phyloP scores from a whole-genome alignment of 2,113 vertebrate species.

The Pseudopipra pipra region DNA sequence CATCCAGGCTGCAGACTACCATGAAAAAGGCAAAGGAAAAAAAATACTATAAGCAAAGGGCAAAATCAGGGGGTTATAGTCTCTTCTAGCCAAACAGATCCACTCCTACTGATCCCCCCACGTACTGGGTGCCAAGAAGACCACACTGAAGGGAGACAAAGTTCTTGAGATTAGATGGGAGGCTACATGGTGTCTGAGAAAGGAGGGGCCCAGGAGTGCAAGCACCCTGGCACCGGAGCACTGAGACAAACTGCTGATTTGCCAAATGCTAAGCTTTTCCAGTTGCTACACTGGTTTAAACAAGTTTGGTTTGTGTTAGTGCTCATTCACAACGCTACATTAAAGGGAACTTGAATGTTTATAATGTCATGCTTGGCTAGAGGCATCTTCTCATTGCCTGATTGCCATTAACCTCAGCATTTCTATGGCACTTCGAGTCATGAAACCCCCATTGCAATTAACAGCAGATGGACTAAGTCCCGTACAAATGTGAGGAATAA shows the following conservation, averaged over 20 bases:
- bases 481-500: not conserved
- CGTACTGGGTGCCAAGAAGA: not conserved
- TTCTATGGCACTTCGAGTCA: not conserved
- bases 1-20: not conserved
- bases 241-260: not conserved
- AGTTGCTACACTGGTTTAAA: slow-evolving; percentile 14
- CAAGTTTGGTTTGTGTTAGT: not conserved
- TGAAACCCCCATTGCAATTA: not conserved
- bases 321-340: not conserved
- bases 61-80: not conserved
- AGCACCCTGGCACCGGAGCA: not conserved
- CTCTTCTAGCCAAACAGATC: not conserved
- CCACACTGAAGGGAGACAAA: not conserved
- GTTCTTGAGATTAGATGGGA: not conserved
- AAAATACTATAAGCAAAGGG: not conserved
- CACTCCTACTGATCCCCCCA: not conserved
- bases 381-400: not conserved
- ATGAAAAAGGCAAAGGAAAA: not conserved
- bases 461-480: not conserved
- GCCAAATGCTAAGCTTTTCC: not conserved
- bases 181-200: accelerated
- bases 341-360: not conserved
- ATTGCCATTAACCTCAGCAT: not conserved
- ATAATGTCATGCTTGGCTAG: not conserved
- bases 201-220: accelerated